Conservation (phyloP, 1,140 invertebrate genomes). For the Pinna nobilis region DNA sequence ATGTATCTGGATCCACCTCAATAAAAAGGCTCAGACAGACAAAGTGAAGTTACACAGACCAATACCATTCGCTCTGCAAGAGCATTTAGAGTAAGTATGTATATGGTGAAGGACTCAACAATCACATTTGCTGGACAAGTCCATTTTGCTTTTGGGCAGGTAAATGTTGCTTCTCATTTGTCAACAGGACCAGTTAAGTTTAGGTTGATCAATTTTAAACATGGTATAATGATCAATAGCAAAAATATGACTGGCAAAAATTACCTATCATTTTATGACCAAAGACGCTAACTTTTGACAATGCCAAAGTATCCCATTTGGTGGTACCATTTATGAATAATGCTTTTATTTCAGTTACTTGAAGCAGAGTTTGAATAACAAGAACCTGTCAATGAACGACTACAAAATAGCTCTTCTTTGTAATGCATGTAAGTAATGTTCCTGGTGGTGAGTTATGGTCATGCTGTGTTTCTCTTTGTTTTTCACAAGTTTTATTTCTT, state of each 20-base stretch:
- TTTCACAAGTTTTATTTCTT: constrained; percentile 12
- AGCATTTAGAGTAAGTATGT: constrained; percentile 79
- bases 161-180: too few relatives aligned
- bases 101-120: too few relatives aligned
- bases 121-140: too few relatives aligned
- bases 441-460: too few relatives aligned
- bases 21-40: constrained; percentile 90
- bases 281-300: not conserved
- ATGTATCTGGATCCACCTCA: constrained; percentile 96
- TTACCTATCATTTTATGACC: not conserved
- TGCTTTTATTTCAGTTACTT: constrained; percentile 80
- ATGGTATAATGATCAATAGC: too few relatives aligned
- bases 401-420: constrained; percentile 93
- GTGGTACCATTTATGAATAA: not conserved
- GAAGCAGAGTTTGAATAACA: constrained; percentile 79
- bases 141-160: too few relatives aligned
- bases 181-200: too few relatives aligned
- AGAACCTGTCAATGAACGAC: constrained; percentile 78
- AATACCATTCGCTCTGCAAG: constrained; percentile 87
- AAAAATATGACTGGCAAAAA: too few relatives aligned
- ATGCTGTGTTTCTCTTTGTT: not conserved
- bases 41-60: constrained; percentile 84
- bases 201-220: too few relatives aligned
- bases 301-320: not conserved
- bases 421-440: constrained; percentile 88